Conservation (phyloP, 37 sponge, comb jelly and placozoan genomes). For the Hormiphora californensis region DNA sequence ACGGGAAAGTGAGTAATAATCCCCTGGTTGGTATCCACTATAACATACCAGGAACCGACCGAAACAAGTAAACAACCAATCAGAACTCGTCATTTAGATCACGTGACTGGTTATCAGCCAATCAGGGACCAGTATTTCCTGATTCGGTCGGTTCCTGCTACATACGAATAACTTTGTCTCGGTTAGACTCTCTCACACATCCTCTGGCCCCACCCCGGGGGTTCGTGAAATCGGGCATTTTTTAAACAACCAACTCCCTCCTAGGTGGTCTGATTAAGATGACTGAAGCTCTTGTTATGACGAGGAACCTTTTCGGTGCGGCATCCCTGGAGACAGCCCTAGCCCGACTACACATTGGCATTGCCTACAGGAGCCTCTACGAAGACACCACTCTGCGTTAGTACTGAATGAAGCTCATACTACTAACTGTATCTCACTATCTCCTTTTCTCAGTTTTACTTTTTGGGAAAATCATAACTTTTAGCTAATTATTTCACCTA, state of each 20-base stretch:
- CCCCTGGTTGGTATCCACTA: too few relatives aligned
- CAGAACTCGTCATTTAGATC: too few relatives aligned
- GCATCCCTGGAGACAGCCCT: conserved; percentile 2
- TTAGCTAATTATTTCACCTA: background rate
- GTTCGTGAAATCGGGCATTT: background rate
- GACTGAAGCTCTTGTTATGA: conserved; percentile 36
- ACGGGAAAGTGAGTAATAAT: conserved; percentile 18
- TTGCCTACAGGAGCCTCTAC: conserved; percentile 38
- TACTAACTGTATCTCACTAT: background rate
- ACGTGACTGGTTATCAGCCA: too few relatives aligned
- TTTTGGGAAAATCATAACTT: too few relatives aligned
- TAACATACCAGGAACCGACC: too few relatives aligned
- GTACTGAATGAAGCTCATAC: background rate
- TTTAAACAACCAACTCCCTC: background rate
- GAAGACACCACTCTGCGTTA: background rate
- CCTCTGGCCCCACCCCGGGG: background rate
- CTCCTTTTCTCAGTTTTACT: background rate
- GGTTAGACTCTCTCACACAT: too few relatives aligned
- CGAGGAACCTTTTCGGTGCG: background rate
- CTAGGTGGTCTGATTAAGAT: conserved; percentile 38
- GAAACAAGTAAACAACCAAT: too few relatives aligned
- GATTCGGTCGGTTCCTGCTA: too few relatives aligned
- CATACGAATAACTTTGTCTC: too few relatives aligned
- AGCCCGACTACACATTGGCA: conserved; percentile 28
- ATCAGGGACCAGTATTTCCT: too few relatives aligned